Percentiles rank a stretch among this genome's conserved stretches.
phyloP scores from a whole-genome alignment of 2,888 invertebrate genomes.

The Electrophaes corylata region DNA sequence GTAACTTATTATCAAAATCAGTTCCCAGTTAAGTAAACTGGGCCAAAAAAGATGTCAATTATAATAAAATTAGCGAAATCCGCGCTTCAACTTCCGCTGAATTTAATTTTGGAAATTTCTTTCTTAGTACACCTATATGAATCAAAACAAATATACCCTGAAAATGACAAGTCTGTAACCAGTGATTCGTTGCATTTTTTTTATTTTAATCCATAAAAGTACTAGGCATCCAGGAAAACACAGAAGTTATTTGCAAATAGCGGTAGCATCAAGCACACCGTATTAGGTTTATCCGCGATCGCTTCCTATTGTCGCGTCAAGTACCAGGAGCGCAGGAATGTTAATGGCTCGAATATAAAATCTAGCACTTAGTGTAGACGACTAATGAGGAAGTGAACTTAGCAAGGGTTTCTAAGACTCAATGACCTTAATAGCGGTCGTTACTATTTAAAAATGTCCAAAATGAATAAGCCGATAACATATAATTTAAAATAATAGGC shows the following conservation, averaged over 20 bases:
- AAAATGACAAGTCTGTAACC: no score
- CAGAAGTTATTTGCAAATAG: constrained; percentile 30
- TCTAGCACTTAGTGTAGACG: constrained; percentile 40
- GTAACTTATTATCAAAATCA: background rate
- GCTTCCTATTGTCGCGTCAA: constrained; percentile 40
- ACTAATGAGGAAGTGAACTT: constrained; percentile 45
- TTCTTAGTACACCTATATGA: no score
- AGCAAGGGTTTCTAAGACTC: background rate
- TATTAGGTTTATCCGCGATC: constrained; percentile 36
- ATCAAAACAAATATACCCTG: no score
- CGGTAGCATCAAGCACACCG: constrained; percentile 24
- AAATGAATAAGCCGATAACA: no score
- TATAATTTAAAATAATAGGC: no score
- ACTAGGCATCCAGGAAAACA: constrained; percentile 34
- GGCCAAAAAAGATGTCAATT: no score
- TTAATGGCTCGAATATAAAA: constrained; percentile 52
- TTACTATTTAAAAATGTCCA: background rate
- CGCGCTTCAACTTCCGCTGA: no score
- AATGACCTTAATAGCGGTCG: background rate
- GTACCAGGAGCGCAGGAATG: constrained; percentile 48
- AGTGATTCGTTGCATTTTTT: no score
- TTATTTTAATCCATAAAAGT: no score
- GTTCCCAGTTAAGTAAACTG: no score
- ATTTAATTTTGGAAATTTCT: no score
- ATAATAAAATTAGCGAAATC: no score